Percentiles rank a stretch among this genome's conserved stretches.
Evolutionary conservation across 2,888 invertebrate species (phyloP).

Genomic region (Cheilosia variabilis): DNA sequence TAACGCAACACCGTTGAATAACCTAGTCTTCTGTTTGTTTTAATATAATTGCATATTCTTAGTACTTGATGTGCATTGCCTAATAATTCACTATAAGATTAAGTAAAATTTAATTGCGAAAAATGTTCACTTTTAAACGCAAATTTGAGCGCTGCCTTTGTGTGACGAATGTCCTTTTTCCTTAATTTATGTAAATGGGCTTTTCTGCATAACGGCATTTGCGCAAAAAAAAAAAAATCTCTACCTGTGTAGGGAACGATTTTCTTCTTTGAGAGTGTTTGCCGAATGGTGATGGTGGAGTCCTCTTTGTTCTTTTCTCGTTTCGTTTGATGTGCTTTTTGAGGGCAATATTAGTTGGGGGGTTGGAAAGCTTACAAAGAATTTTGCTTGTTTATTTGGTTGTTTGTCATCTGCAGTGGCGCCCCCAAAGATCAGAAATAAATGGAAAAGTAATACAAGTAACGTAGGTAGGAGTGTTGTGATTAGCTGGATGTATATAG

Average conservation of each 20-base stretch:
- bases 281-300: neutral
- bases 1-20: too few species aligned
- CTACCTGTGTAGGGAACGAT: neutral
- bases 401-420: neutral
- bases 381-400: neutral
- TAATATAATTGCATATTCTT: too few species aligned
- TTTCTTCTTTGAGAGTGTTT: neutral
- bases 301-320: neutral
- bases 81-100: constrained; percentile 11
- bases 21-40: too few species aligned
- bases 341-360: neutral
- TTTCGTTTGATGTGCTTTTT: constrained; percentile 1
- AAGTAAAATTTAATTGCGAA: constrained; percentile 42
- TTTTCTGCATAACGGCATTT: neutral
- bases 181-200: neutral
- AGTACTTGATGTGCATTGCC: constrained; percentile 48
- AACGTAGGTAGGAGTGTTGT: too few species aligned
- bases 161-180: neutral
- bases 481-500: too few species aligned
- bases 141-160: neutral
- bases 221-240: neutral
- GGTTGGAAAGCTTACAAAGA: neutral
- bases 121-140: neutral
- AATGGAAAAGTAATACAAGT: neutral
- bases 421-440: neutral